A percentile compares a stretch with the other conserved stretches of the same genome.
phyloP scores from a whole-genome alignment of 2,888 invertebrate species.

The Andrena bicolor region DNA sequence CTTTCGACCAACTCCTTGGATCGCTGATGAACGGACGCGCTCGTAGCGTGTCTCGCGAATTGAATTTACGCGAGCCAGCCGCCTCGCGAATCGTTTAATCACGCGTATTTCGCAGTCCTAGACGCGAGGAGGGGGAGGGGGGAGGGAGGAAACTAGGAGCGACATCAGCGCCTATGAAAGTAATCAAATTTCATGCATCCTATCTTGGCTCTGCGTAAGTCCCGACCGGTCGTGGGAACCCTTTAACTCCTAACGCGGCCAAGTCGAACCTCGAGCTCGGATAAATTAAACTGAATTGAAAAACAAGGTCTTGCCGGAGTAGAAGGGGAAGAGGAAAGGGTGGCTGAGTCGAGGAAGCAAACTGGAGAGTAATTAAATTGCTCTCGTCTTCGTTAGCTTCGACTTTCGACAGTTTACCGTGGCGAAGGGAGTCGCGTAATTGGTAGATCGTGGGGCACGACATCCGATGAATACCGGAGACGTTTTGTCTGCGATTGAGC shows the following conservation, averaged over 20 bases:
- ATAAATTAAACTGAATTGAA: slow-evolving; percentile 16
- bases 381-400: background rate
- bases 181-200: background rate
- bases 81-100: slow-evolving; percentile 25
- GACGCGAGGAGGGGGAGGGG: background rate
- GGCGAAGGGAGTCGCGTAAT: slow-evolving; percentile 29
- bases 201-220: background rate
- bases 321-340: background rate
- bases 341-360: background rate
- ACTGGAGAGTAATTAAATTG: slow-evolving; percentile 46
- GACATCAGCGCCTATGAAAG: background rate
- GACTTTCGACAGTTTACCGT: slow-evolving; percentile 42
- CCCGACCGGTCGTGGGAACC: too few relatives aligned
- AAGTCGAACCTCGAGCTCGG: background rate
- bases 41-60: slow-evolving; percentile 18
- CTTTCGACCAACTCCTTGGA: slow-evolving; percentile 43
- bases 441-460: slow-evolving; percentile 33
- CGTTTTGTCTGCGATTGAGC: slow-evolving; percentile 54
- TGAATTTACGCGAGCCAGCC: slow-evolving; percentile 25
- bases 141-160: background rate
- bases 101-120: slow-evolving; percentile 3
- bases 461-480: slow-evolving; percentile 49
- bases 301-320: background rate
- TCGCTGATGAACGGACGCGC: slow-evolving; percentile 38
- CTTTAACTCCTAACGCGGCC: too few relatives aligned